Evolutionary conservation across 2,797 vertebrate genomes (phyloP).

Genomic region (Semotilus atromaculatus): DNA sequence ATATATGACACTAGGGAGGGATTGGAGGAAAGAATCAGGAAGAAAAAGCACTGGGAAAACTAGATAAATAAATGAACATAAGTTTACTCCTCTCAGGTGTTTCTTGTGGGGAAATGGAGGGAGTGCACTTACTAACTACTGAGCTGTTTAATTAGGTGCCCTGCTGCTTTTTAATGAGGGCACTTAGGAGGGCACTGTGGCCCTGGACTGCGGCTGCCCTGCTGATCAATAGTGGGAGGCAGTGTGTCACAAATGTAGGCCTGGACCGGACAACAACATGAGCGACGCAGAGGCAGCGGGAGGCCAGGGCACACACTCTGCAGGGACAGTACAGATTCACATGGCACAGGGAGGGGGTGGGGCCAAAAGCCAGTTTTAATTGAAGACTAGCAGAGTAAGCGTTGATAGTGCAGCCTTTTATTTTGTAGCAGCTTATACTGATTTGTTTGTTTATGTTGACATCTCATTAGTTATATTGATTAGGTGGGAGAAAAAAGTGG

Average conservation of each 20-base stretch:
- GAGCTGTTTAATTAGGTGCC: slow-evolving; percentile 63
- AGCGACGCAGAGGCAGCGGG: not conserved
- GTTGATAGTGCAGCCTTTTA: slow-evolving; percentile 43
- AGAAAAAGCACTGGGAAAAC: not conserved
- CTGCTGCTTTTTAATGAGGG: slow-evolving; percentile 64
- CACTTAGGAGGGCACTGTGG: slow-evolving; percentile 57
- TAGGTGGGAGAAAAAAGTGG: slow-evolving; percentile 25
- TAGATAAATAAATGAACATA: slow-evolving; percentile 2
- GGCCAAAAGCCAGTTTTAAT: slow-evolving; percentile 48
- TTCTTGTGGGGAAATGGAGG: slow-evolving; percentile 41
- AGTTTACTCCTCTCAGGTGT: slow-evolving; percentile 50
- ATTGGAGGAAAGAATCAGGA: not conserved
- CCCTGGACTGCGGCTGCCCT: slow-evolving; percentile 34
- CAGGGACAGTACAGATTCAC: slow-evolving; percentile 46
- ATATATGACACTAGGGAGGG: not conserved
- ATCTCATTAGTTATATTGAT: slow-evolving; percentile 60
- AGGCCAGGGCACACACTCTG: slow-evolving; percentile 19
- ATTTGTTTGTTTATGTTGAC: slow-evolving; percentile 55
- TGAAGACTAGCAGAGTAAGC: slow-evolving; percentile 41
- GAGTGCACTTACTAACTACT: slow-evolving; percentile 51
- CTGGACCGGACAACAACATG: slow-evolving; percentile 31
- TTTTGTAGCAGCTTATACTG: slow-evolving; percentile 36
- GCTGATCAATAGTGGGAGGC: slow-evolving; percentile 60
- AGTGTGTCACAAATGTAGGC: slow-evolving; percentile 29
- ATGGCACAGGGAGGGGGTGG: not conserved